Conservation (phyloP, 2,797 vertebrate genomes). For the Champsocephalus gunnari region DNA sequence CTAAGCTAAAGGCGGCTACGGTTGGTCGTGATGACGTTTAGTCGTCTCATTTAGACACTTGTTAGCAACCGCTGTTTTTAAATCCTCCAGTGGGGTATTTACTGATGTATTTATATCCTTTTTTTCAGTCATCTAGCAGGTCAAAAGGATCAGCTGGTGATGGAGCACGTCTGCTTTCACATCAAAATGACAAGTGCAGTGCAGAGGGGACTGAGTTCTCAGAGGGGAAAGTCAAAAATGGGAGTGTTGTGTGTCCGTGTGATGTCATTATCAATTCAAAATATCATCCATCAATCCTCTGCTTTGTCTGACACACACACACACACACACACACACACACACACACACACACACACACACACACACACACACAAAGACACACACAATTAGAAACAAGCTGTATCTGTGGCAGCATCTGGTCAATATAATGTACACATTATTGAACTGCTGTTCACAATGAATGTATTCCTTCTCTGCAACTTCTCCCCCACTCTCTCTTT, state of each 20-base stretch:
- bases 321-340: background rate
- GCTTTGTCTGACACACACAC: conserved; percentile 46
- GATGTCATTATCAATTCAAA: conserved; percentile 72
- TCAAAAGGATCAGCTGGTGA: conserved; percentile 8
- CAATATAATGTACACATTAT: conserved; percentile 44
- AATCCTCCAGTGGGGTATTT: too few relatives aligned
- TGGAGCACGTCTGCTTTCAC: background rate
- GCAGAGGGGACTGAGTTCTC: conserved; percentile 15
- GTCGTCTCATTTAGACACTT: too few relatives aligned
- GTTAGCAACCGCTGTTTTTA: too few relatives aligned
- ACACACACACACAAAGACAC: conserved; percentile 16
- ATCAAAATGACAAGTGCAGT: background rate
- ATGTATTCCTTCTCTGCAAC: background rate
- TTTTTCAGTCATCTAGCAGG: background rate
- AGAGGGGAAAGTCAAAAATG: conserved; percentile 26
- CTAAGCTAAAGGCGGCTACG: too few relatives aligned
- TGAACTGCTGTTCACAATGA: conserved; percentile 23
- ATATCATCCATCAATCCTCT: conserved; percentile 77
- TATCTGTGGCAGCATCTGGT: conserved; percentile 15
- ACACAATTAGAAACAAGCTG: conserved; percentile 14
- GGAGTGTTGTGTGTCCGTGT: conserved; percentile 55
- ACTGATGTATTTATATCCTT: too few relatives aligned
- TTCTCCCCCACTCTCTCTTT: background rate
- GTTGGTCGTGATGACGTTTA: too few relatives aligned
- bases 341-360: too few relatives aligned